These are phyloP conservation scores for Odontamblyopus lacepedii DNA, from an alignment of 2,797 vertebrate genomes.

Conservation along the genomic window DNA sequence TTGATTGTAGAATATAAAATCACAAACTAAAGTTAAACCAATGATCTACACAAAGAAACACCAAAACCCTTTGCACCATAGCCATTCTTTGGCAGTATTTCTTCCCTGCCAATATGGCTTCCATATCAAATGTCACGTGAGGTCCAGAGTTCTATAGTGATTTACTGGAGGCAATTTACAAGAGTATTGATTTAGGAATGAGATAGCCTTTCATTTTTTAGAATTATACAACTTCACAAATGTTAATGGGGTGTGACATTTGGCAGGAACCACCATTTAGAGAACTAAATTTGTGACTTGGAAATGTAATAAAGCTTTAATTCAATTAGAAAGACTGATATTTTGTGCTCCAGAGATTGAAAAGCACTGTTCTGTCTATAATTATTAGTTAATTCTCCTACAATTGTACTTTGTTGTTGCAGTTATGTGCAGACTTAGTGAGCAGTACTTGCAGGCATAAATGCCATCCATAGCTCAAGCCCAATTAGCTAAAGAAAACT, in stretches of 20 bases:
- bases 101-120: too few relatives aligned
- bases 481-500: conserved; percentile 20
- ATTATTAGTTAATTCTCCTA: neutral
- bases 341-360: conserved; percentile 1
- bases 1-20: too few relatives aligned
- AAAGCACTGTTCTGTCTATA: neutral
- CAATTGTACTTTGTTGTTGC: neutral
- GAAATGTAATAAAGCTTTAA: conserved; percentile 1
- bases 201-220: conserved; percentile 7
- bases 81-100: too few relatives aligned
- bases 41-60: too few relatives aligned
- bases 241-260: conserved; percentile 9
- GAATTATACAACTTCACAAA: conserved; percentile 5
- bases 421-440: neutral
- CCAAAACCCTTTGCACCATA: too few relatives aligned
- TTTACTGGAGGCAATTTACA: conserved; percentile 26
- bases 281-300: conserved; percentile 9
- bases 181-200: conserved; percentile 18
- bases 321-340: conserved; percentile 1
- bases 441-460: neutral
- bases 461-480: neutral
- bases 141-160: neutral
- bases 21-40: too few relatives aligned
- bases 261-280: neutral
- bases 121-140: too few relatives aligned